Conservation (phyloP, 2,113 vertebrate genomes). For the Cranoglanis bouderius region DNA sequence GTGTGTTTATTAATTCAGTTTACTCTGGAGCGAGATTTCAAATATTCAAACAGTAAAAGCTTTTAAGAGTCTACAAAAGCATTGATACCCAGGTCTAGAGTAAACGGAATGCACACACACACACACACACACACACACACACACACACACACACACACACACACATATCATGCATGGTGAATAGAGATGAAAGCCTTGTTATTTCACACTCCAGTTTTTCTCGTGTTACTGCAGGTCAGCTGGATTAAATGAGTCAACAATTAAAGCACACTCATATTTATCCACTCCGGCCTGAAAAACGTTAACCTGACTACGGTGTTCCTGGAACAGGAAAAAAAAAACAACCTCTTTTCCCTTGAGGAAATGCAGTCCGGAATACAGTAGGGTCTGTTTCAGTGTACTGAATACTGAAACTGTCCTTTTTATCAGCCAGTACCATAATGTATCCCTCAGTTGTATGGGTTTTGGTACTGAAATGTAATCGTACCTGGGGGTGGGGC, state of each 20-base stretch:
- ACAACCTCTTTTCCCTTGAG: neutral
- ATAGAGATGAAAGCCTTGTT: neutral
- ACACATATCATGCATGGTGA: no score
- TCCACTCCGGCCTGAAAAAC: neutral
- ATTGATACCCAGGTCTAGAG: neutral
- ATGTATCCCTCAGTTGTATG: neutral
- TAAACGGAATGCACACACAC: neutral
- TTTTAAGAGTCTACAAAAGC: constrained; percentile 24
- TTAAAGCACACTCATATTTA: neutral
- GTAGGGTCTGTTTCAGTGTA: neutral
- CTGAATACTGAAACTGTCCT: neutral
- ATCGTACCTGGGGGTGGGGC: neutral
- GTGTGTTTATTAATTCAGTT: neutral
- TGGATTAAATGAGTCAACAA: constrained; percentile 1
- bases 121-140: constrained; percentile 4
- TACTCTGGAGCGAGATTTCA: constrained; percentile 3
- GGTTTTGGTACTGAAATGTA: neutral
- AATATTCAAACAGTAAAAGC: constrained; percentile 40
- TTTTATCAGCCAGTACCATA: neutral
- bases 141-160: no score
- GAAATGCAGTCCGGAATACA: neutral
- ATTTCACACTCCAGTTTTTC: neutral
- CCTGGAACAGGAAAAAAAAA: neutral
- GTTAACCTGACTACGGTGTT: neutral
- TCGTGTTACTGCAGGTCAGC: neutral